These are phyloP conservation scores for Apodemia mormo DNA, from an alignment of 2,888 invertebrate species.

Conservation along the genomic window DNA sequence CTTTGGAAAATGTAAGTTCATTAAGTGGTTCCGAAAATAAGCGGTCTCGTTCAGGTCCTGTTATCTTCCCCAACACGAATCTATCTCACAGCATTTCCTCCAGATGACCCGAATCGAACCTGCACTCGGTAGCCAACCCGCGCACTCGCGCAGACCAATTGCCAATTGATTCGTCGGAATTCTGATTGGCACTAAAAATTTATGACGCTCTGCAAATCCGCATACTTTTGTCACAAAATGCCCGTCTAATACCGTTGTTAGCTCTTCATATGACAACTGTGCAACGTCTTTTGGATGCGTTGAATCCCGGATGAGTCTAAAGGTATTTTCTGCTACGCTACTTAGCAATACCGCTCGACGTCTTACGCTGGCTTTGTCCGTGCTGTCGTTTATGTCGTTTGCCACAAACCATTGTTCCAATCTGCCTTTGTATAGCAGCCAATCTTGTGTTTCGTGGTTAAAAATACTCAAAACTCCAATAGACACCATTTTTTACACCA, in stretches of 20 bases:
- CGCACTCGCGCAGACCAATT: too few species aligned
- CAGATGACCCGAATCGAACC: neutral
- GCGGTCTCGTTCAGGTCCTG: neutral
- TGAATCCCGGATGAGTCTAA: neutral
- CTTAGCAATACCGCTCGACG: neutral
- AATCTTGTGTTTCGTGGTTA: neutral
- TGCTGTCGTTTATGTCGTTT: neutral
- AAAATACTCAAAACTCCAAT: neutral
- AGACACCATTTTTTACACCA: too few species aligned
- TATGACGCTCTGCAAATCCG: too few species aligned
- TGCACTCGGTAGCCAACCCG: neutral
- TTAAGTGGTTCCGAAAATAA: neutral
- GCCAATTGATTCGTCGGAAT: too few species aligned
- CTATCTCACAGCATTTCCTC: neutral
- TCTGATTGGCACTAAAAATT: too few species aligned
- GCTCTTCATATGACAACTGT: neutral
- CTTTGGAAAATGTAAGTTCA: neutral
- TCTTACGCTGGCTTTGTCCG: neutral
- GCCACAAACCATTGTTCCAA: neutral
- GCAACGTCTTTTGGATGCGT: neutral
- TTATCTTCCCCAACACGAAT: neutral
- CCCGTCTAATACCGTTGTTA: neutral
- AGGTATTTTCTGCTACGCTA: neutral
- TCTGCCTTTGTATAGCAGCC: neutral
- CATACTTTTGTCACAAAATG: too few species aligned